Evolutionary conservation across 1,140 invertebrate genomes (phyloP).

Genomic region (Artemia franciscana): DNA sequence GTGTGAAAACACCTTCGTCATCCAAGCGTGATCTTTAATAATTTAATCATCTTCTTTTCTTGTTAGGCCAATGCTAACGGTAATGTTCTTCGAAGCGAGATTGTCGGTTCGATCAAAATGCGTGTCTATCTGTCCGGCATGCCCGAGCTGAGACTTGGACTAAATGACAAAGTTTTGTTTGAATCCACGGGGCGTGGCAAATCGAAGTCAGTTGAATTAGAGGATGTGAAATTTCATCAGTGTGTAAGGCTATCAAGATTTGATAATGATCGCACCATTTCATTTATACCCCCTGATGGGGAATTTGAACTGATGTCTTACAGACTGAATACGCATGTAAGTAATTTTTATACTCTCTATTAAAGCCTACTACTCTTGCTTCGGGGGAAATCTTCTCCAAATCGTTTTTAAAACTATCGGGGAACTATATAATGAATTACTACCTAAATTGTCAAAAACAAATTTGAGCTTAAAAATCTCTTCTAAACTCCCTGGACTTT

Average conservation of each 20-base stretch:
- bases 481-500: too few relatives aligned
- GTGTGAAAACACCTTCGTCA: too few relatives aligned
- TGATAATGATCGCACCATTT: slow-evolving; percentile 96
- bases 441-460: too few relatives aligned
- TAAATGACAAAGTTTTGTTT: slow-evolving; percentile 98
- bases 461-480: too few relatives aligned
- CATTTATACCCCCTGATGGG: slow-evolving; percentile 96
- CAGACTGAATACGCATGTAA: slow-evolving; percentile 80
- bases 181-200: slow-evolving; percentile 93
- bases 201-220: slow-evolving; percentile 93
- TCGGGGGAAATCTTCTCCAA: too few relatives aligned
- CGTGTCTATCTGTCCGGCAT: slow-evolving; percentile 96
- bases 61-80: slow-evolving; percentile 79
- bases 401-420: too few relatives aligned
- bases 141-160: slow-evolving; percentile 89
- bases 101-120: slow-evolving; percentile 98
- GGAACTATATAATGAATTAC: too few relatives aligned
- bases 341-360: too few relatives aligned
- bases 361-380: too few relatives aligned
- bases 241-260: slow-evolving; percentile 91
- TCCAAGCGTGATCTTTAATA: background rate
- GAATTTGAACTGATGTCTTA: slow-evolving; percentile 99
- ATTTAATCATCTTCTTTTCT: slow-evolving; percentile 1
- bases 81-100: slow-evolving; percentile 91
- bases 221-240: slow-evolving; percentile 99